phyloP scores from a whole-genome alignment of 2,113 vertebrate species.

The Sitta europaea region DNA sequence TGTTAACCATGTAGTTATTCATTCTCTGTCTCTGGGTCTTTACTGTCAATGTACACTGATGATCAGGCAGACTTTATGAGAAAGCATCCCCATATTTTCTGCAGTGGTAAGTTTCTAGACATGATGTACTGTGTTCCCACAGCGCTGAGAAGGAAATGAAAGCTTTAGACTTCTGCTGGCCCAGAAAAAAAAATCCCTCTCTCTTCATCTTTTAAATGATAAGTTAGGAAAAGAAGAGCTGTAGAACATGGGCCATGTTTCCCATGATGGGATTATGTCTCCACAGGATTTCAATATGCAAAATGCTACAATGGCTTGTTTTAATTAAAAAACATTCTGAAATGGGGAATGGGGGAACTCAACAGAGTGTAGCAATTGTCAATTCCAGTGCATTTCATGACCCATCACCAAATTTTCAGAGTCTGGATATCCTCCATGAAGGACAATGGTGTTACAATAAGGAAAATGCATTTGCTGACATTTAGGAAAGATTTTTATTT shows the following conservation, averaged over 20 bases:
- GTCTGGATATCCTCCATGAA: neutral
- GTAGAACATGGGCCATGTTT: neutral
- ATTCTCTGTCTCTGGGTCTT: neutral
- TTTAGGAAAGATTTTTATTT: neutral
- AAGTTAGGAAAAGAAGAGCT: neutral
- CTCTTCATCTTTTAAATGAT: neutral
- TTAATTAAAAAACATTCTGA: neutral
- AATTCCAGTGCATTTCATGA: neutral
- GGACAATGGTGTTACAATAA: neutral
- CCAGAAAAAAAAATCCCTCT: fast-evolving
- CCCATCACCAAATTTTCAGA: neutral
- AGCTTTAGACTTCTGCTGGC: neutral
- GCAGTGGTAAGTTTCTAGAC: neutral
- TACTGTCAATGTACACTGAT: neutral
- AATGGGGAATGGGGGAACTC: neutral
- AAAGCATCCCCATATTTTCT: neutral
- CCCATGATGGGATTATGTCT: neutral
- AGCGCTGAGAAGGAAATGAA: neutral
- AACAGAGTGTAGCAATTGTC: neutral
- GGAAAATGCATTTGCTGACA: neutral
- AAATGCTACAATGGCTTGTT: neutral
- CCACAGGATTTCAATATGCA: fast-evolving
- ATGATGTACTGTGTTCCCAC: neutral
- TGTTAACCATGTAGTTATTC: neutral
- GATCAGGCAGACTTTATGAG: neutral